Conservation (phyloP, 37 sponge, comb jelly and placozoan species). For the Ianthella basta region DNA sequence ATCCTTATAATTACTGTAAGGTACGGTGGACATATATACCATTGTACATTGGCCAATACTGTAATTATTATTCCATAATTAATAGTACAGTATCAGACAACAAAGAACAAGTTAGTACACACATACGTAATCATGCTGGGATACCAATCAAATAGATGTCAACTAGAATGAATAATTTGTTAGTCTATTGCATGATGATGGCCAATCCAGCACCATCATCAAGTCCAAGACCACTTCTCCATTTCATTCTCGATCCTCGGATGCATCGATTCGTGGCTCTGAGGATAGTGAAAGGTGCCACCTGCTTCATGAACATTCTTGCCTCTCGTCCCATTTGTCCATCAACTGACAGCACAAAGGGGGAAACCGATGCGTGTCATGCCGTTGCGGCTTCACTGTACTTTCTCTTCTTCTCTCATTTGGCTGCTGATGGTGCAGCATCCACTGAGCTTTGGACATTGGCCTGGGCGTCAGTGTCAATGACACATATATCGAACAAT, state of each 20-base stretch:
- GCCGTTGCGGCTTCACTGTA: slow-evolving; percentile 32
- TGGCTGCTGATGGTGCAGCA: slow-evolving; percentile 36
- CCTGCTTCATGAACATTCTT: background rate
- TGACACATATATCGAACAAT: slow-evolving; percentile 61
- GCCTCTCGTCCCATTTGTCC: slow-evolving; percentile 45
- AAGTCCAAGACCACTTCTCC: background rate
- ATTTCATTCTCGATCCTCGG: slow-evolving; percentile 29
- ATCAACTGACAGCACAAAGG: slow-evolving; percentile 48
- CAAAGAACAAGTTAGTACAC: too few relatives aligned
- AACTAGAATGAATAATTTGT: too few relatives aligned
- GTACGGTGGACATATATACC: too few relatives aligned
- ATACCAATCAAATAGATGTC: too few relatives aligned
- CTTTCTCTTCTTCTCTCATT: slow-evolving; percentile 54
- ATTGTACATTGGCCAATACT: too few relatives aligned
- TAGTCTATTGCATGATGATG: too few relatives aligned
- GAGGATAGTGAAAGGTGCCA: slow-evolving; percentile 28
- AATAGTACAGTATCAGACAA: too few relatives aligned
- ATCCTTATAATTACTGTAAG: too few relatives aligned
- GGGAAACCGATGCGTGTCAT: slow-evolving; percentile 36
- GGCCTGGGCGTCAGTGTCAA: slow-evolving; percentile 56
- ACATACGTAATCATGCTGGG: too few relatives aligned
- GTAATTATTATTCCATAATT: too few relatives aligned
- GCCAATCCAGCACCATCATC: slow-evolving; percentile 1
- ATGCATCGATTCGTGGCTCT: slow-evolving; percentile 35
- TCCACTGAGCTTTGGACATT: slow-evolving; percentile 15